These are phyloP conservation scores for Lepisosteus osseus DNA, from an alignment of 2,113 vertebrate genomes.

Conservation along the genomic window DNA sequence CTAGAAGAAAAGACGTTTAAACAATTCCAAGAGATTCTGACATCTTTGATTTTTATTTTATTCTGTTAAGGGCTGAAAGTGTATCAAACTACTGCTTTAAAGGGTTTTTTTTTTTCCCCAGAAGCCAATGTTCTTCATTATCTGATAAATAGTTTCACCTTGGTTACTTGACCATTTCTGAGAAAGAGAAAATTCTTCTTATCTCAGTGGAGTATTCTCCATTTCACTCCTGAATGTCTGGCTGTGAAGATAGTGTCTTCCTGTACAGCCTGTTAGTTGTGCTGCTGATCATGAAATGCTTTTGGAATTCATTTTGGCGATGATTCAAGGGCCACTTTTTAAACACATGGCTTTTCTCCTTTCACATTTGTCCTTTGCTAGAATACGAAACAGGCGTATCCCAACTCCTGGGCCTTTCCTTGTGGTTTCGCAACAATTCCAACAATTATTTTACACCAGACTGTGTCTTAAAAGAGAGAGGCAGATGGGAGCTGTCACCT, in stretches of 20 bases:
- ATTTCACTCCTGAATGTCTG: background rate
- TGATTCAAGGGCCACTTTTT: background rate
- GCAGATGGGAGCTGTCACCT: too few species aligned
- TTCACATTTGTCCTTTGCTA: too few species aligned
- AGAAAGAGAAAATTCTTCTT: background rate
- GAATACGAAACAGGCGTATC: too few species aligned
- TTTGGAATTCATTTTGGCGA: background rate
- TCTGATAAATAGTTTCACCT: background rate
- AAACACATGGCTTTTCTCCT: too few species aligned
- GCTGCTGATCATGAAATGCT: background rate
- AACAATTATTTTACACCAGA: too few species aligned
- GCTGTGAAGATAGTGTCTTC: constrained; percentile 2
- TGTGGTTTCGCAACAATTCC: too few species aligned
- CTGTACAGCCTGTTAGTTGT: background rate
- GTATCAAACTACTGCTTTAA: background rate
- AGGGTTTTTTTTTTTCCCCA: background rate
- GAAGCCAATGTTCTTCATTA: background rate
- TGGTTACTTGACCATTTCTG: background rate
- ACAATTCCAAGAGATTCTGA: too few species aligned
- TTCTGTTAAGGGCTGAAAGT: too few species aligned
- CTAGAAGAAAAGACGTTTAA: too few species aligned
- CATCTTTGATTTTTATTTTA: too few species aligned
- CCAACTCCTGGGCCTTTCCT: too few species aligned
- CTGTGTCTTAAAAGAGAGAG: too few species aligned
- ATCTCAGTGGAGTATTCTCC: background rate